phyloP scores from a whole-genome alignment of 2,888 invertebrate species.

The Habrosyne pyritoides region DNA sequence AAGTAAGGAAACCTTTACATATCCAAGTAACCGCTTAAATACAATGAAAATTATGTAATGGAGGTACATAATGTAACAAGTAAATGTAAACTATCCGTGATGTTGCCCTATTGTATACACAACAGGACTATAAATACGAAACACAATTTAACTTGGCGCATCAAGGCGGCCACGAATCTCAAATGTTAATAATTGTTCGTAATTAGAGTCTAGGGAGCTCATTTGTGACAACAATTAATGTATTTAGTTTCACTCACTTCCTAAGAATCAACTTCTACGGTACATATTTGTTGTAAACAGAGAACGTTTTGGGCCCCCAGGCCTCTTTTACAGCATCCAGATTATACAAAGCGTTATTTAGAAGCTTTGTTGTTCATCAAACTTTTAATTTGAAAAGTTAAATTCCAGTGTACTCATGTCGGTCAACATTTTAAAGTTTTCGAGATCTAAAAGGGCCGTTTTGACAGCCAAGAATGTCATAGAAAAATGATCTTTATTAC shows the following conservation, averaged over 20 bases:
- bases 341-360: constrained; percentile 1
- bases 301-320: background rate
- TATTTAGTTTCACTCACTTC: constrained; percentile 26
- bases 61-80: background rate
- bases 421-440: background rate
- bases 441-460: no score
- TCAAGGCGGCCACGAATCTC: constrained; percentile 36
- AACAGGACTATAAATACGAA: constrained; percentile 37
- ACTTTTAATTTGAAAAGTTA: constrained; percentile 9
- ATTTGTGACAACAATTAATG: constrained; percentile 47
- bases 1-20: background rate
- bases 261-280: constrained; percentile 7
- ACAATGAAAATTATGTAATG: background rate
- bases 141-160: constrained; percentile 50
- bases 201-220: constrained; percentile 38
- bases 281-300: constrained; percentile 9
- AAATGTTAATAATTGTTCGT: constrained; percentile 26
- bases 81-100: background rate
- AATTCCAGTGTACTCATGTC: background rate
- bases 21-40: background rate
- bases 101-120: constrained; percentile 21
- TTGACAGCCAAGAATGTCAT: no score
- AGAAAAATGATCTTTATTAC: no score
- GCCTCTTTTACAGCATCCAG: constrained; percentile 5
- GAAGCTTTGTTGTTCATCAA: constrained; percentile 2